These are phyloP conservation scores for Galagoides demidoff DNA, from an alignment of 2,797 vertebrate species.

Conservation along the genomic window DNA sequence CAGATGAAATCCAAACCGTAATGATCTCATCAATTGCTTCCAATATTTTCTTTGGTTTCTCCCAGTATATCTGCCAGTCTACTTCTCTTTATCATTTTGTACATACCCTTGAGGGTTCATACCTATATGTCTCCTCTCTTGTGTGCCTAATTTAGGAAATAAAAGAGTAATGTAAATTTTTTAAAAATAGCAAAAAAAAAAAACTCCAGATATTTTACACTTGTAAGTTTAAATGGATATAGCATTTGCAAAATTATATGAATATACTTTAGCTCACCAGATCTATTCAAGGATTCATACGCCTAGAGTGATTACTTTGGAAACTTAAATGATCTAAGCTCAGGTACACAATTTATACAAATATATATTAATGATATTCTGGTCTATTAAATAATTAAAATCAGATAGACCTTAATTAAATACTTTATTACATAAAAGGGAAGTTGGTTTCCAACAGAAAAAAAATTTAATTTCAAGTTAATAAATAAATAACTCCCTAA, in stretches of 20 bases:
- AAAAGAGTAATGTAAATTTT: constrained; percentile 32
- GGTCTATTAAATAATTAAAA: constrained; percentile 49
- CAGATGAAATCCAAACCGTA: constrained; percentile 11
- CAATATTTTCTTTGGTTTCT: constrained; percentile 38
- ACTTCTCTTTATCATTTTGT: constrained; percentile 23
- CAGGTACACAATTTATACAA: constrained; percentile 50
- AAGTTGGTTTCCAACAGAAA: constrained; percentile 47
- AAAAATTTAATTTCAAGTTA: constrained; percentile 57
- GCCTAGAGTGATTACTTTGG: neutral
- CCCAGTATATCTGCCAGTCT: neutral
- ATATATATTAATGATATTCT: constrained; percentile 20
- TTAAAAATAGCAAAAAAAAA: neutral
- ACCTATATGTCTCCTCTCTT: neutral
- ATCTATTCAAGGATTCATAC: neutral
- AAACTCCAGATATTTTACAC: neutral
- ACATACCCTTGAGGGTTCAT: neutral
- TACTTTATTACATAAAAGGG: constrained; percentile 57
- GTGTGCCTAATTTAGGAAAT: constrained; percentile 31
- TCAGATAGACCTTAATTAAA: constrained; percentile 53
- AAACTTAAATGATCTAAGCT: constrained; percentile 44
- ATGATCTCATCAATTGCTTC: neutral
- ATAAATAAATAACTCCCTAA: constrained; percentile 45
- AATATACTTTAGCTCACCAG: constrained; percentile 19
- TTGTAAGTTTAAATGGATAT: constrained; percentile 15
- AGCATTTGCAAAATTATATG: constrained; percentile 6